A percentile compares a stretch with the other conserved stretches of the same genome.
These are phyloP conservation scores for Phyllopteryx taeniolatus DNA, from an alignment of 2,113 vertebrate species.

Conservation along the genomic window DNA sequence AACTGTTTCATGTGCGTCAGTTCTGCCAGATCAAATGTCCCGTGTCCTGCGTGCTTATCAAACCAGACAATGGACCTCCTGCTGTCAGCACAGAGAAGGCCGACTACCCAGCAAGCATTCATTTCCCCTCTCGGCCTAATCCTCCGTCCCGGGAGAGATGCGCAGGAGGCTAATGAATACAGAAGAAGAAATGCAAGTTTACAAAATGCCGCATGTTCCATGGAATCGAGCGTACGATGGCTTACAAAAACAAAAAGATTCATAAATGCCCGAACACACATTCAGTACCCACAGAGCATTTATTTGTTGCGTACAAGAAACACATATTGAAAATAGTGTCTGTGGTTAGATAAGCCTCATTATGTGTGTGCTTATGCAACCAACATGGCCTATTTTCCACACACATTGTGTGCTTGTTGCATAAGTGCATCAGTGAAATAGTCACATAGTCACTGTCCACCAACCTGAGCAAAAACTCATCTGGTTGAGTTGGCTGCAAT, in stretches of 20 bases:
- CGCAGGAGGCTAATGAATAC: conserved; percentile 59
- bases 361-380: conserved; percentile 49
- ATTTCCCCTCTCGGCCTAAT: conserved; percentile 63
- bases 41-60: conserved; percentile 46
- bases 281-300: conserved; percentile 11
- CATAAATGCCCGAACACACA: conserved; percentile 1
- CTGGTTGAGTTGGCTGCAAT: conserved; percentile 10
- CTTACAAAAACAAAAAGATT: conserved; percentile 10
- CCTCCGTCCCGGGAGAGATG: conserved; percentile 60
- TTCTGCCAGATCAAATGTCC: conserved; percentile 62
- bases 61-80: conserved; percentile 63
- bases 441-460: conserved; percentile 24
- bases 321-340: background rate
- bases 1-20: conserved; percentile 40
- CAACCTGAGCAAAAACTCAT: conserved; percentile 4
- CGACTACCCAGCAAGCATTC: conserved; percentile 54
- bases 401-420: conserved; percentile 25
- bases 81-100: conserved; percentile 49
- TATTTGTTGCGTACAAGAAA: conserved; percentile 11
- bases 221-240: conserved; percentile 8
- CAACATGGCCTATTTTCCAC: conserved; percentile 24
- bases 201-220: conserved; percentile 10
- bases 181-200: conserved; percentile 54
- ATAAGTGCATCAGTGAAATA: conserved; percentile 34
- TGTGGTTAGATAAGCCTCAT: conserved; percentile 37